Base-by-base conservation (phyloP, 2,888 invertebrate genomes). In the Epinotia nisella region DNA sequence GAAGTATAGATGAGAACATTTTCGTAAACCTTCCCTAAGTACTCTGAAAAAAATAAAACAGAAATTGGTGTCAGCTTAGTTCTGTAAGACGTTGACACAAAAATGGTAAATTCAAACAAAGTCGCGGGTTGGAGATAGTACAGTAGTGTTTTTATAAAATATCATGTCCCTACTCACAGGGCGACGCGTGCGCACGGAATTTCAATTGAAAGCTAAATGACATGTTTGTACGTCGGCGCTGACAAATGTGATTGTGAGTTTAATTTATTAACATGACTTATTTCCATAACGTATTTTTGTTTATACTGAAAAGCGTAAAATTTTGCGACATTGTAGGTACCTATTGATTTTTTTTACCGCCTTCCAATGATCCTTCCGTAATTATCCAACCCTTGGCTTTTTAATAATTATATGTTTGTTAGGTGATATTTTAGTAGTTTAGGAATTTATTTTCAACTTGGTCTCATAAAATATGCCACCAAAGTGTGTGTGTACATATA, bases 191-290 rank as follows among this genome's bases (percentile, higher is more conserved):
- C 53, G 66, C 72, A 21, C 49, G 68, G 67, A 72, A 72, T 72
- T 62, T 24, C 67, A 56, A 73, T 68, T 58, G 68, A 67, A 72
- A 67, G 21, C 67, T 45, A 61, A 55, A 67, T 62, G 56, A 72
- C 60, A 72, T 61, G 56, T 68, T 71, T 71, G n/a, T n/a, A 71
- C 66, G 67, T 45, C n/a, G 19, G 41, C 19, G 19, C 68, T 62
- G 61, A 68, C 51, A 68, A 68, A 73, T 66, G 60, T 53, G 56
- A 55, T 39, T 24, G 66, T 11, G n/a, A 41, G 41, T 21, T 17
- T 56, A 56, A 66, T 66, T 66, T 66, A 66, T 66, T 21, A 56
- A 56, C 41, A 55, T 41, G 17, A 51, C 35, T 64, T 21, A 21
- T 0, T 17, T 41, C 1, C 10, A 29, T 53, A 35, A 35, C 13